Percentiles rank a stretch among this genome's conserved stretches.
phyloP scores from a whole-genome alignment of 2,888 invertebrate species.

The Bombyx huttoni region DNA sequence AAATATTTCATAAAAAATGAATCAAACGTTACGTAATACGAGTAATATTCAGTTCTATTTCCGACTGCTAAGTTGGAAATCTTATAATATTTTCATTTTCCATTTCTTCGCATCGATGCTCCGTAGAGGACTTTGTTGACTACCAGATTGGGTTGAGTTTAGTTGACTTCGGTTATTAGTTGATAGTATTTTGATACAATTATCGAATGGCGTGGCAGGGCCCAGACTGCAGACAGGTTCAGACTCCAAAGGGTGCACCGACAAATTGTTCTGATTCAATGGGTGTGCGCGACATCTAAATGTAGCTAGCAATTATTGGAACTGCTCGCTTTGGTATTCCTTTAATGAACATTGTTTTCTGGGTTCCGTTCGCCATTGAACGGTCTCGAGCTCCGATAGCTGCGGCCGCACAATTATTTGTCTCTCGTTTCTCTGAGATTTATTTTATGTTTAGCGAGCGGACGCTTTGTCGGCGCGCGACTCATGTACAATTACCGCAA shows the following conservation, averaged over 20 bases:
- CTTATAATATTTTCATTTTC: conserved; percentile 17
- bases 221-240: conserved; percentile 50
- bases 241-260: conserved; percentile 48
- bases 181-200: conserved; percentile 47
- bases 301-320: conserved; percentile 44
- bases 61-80: conserved; percentile 32
- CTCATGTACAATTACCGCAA: neutral
- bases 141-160: conserved; percentile 14
- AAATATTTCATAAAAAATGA: conserved; percentile 17
- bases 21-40: conserved; percentile 14
- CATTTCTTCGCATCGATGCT: conserved; percentile 1
- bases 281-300: conserved; percentile 26
- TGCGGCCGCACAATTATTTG: neutral
- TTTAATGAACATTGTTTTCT: conserved; percentile 68
- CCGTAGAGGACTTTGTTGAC: conserved; percentile 15
- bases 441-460: neutral
- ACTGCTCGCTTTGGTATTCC: conserved; percentile 56
- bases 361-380: conserved; percentile 21
- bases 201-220: conserved; percentile 54
- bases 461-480: neutral
- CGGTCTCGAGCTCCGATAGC: no score
- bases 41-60: conserved; percentile 40
- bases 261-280: conserved; percentile 65
- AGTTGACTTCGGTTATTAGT: conserved; percentile 3
- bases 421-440: neutral